phyloP scores from a whole-genome alignment of 1,140 invertebrate genomes.

The Diorhabda carinulata region DNA sequence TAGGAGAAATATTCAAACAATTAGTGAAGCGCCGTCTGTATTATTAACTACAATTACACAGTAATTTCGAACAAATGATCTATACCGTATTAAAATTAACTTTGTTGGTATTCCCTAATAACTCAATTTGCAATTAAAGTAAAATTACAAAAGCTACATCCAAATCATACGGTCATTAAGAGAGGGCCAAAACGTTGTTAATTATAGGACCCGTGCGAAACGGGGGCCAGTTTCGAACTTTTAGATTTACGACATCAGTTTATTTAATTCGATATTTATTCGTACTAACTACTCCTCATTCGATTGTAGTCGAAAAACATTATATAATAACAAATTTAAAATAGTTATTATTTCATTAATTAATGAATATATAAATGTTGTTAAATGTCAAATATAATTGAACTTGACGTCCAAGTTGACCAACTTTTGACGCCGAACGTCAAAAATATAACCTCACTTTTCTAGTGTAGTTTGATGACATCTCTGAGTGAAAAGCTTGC shows the following conservation, averaged over 20 bases:
- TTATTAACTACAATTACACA: conserved; percentile 7
- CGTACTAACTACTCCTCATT: no score
- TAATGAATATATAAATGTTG: no score
- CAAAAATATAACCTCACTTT: no score
- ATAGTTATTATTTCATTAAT: no score
- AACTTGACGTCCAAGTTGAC: no score
- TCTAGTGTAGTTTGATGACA: no score
- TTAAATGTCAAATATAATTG: no score
- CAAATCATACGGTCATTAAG: conserved; percentile 15
- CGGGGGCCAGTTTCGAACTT: conserved; percentile 3
- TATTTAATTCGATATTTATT: no score
- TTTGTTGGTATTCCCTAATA: conserved; percentile 12
- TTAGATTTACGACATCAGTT: neutral
- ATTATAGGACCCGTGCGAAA: conserved; percentile 8
- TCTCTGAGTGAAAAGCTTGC: no score
- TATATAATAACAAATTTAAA: no score
- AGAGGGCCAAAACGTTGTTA: conserved; percentile 5
- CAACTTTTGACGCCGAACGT: no score
- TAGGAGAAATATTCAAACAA: conserved; percentile 13
- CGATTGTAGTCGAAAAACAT: no score
- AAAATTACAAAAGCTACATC: conserved; percentile 17
- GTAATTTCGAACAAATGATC: conserved; percentile 7
- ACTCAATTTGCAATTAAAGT: conserved; percentile 15
- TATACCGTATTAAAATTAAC: conserved; percentile 17
- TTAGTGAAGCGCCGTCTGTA: neutral